These are phyloP conservation scores for Gracilinanus agilis DNA, from an alignment of 2,113 vertebrate genomes.

Conservation along the genomic window DNA sequence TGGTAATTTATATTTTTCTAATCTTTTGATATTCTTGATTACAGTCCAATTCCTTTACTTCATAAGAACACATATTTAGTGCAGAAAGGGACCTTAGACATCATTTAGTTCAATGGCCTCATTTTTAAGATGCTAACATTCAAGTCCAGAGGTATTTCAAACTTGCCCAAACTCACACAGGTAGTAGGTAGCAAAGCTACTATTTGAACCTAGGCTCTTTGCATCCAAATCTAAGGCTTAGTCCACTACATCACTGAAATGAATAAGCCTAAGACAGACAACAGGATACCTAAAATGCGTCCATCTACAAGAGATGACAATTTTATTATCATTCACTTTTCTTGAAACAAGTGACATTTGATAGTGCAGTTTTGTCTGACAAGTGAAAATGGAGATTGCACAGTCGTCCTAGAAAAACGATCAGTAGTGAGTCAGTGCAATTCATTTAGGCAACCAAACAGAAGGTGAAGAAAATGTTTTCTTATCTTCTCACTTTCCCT, in stretches of 20 bases:
- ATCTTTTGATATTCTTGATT: conserved; percentile 2
- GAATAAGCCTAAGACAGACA: background rate
- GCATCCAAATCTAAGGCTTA: background rate
- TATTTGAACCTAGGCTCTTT: background rate
- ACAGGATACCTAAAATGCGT: background rate
- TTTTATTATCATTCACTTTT: background rate
- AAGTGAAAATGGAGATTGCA: background rate
- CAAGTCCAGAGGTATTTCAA: background rate
- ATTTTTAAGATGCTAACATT: background rate
- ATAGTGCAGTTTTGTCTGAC: background rate
- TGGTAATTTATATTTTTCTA: background rate
- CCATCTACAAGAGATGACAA: background rate
- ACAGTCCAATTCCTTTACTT: background rate
- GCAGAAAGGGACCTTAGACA: background rate
- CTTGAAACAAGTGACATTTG: background rate
- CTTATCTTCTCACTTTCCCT: background rate
- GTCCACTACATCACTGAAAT: background rate
- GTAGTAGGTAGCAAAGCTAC: background rate
- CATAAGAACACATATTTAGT: background rate
- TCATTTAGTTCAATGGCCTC: background rate
- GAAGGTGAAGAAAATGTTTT: background rate
- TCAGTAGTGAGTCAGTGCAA: background rate
- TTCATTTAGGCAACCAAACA: background rate
- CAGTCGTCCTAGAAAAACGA: background rate
- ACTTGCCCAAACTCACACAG: background rate